These are phyloP conservation scores for Muntiacus reevesi DNA, from an alignment of 2,113 vertebrate genomes.

Conservation along the genomic window DNA sequence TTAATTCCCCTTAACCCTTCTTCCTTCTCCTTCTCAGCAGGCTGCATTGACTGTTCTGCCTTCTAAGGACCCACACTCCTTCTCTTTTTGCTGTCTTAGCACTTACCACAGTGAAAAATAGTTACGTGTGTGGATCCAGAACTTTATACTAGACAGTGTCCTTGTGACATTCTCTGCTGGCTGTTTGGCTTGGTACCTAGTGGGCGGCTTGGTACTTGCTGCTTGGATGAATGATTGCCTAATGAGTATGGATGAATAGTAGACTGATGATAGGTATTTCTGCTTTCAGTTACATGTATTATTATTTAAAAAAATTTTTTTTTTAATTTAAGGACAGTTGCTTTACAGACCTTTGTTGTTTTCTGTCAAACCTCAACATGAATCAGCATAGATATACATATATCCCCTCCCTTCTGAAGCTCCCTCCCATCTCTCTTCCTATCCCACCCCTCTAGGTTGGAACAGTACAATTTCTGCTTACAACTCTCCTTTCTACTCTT, in stretches of 20 bases:
- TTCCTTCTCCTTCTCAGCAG: neutral
- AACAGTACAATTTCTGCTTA: neutral
- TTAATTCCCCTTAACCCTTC: neutral
- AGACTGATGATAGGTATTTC: neutral
- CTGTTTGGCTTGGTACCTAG: neutral
- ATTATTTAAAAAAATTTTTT: neutral
- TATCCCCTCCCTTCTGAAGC: neutral
- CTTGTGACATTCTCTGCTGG: neutral
- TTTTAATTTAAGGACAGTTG: neutral
- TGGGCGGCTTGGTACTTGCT: neutral
- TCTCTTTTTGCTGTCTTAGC: neutral
- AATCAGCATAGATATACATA: neutral
- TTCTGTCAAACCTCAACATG: neutral
- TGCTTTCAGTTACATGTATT: neutral
- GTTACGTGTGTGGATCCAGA: neutral
- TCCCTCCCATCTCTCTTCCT: neutral
- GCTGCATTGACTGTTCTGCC: neutral
- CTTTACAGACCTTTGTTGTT: neutral
- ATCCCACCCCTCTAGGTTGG: neutral
- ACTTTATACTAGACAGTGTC: neutral
- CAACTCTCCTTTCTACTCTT: neutral
- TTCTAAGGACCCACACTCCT: neutral
- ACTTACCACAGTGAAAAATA: neutral
- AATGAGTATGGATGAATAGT: neutral
- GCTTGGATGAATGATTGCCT: neutral